Conservation (phyloP, 2,113 vertebrate species). For the Rutilus rutilus region DNA sequence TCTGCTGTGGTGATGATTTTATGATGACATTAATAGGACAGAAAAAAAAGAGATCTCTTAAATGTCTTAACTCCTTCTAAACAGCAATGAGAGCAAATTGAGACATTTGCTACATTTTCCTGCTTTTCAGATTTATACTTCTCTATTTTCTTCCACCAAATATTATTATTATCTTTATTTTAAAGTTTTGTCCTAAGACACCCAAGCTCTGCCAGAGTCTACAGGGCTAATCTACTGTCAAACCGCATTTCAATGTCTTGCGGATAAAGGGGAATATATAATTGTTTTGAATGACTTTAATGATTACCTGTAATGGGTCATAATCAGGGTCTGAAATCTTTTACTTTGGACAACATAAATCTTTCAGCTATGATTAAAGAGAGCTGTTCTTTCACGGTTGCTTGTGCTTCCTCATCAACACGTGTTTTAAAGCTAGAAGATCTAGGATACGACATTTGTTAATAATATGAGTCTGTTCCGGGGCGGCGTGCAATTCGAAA, state of each 20-base stretch:
- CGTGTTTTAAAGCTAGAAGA: background rate
- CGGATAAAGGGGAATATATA: background rate
- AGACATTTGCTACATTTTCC: background rate
- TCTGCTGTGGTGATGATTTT: background rate
- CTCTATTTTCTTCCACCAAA: background rate
- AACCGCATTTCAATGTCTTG: background rate
- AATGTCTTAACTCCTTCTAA: background rate
- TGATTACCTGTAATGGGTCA: background rate
- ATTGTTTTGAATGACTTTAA: background rate
- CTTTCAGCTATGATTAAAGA: background rate
- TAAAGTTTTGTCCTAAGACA: no score
- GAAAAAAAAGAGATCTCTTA: background rate
- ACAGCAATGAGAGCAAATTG: background rate
- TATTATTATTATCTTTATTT: no score
- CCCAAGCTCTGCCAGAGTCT: background rate
- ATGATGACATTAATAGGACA: background rate
- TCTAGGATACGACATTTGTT: background rate
- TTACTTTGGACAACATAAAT: background rate
- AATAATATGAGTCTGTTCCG: background rate
- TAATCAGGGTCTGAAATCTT: background rate
- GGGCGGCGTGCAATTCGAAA: background rate
- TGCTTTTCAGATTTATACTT: background rate
- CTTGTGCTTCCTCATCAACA: background rate
- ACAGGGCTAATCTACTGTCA: background rate
- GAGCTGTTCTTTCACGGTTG: background rate